Percentiles rank a stretch among this genome's conserved stretches.
These are phyloP conservation scores for Eclectus roratus DNA, from an alignment of 2,113 vertebrate genomes.

Conservation along the genomic window DNA sequence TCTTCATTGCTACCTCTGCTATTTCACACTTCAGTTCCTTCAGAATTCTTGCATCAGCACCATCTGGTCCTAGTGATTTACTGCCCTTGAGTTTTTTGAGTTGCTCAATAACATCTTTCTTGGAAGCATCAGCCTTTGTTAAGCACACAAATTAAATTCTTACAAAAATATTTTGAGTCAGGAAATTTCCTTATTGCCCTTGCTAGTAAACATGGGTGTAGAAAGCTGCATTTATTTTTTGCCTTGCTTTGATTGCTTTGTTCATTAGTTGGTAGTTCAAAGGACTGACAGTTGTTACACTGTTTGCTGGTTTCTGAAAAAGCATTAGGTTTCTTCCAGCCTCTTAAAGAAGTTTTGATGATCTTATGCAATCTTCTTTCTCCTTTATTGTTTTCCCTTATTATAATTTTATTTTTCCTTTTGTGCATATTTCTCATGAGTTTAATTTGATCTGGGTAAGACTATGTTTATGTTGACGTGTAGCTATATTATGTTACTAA, in stretches of 20 bases:
- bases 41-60: constrained; percentile 65
- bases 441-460: not conserved
- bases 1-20: constrained; percentile 38
- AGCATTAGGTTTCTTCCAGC: not conserved
- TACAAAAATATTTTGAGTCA: constrained; percentile 36
- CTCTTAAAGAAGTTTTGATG: not conserved
- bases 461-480: not conserved
- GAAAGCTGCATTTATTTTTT: not conserved
- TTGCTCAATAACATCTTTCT: constrained; percentile 47
- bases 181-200: constrained; percentile 4
- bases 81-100: constrained; percentile 20
- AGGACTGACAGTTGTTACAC: not conserved
- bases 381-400: not conserved
- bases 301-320: not conserved
- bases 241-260: not conserved
- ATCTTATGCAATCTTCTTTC: not conserved
- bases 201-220: not conserved
- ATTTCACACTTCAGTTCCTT: constrained; percentile 66
- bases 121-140: constrained; percentile 43
- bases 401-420: not conserved
- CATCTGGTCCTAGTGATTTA: constrained; percentile 74
- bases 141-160: constrained; percentile 35
- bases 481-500: not conserved
- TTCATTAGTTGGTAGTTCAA: not conserved
- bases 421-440: not conserved